Percentiles rank a stretch among this genome's conserved stretches.
These are phyloP conservation scores for Carassius gibelio DNA, from an alignment of 2,113 vertebrate species.

Conservation along the genomic window DNA sequence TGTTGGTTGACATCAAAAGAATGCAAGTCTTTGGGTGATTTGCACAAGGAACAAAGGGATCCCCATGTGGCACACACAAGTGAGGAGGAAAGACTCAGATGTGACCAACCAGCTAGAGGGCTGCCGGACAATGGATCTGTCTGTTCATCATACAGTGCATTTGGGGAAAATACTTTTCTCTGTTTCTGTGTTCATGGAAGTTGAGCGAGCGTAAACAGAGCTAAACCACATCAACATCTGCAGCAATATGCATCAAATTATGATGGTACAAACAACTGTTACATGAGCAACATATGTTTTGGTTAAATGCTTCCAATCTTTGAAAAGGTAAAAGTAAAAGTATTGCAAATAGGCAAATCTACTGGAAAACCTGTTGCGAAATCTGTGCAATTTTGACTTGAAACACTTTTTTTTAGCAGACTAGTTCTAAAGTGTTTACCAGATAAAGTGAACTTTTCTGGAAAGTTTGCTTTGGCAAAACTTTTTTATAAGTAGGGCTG, in stretches of 20 bases:
- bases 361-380: not conserved
- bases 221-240: slow-evolving; percentile 6
- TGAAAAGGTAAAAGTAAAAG: not conserved
- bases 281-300: not conserved
- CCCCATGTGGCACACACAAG: not conserved
- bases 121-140: slow-evolving; percentile 1
- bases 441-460: no score
- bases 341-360: not conserved
- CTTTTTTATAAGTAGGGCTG: not conserved
- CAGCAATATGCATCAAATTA: slow-evolving; percentile 6
- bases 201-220: not conserved
- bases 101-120: not conserved
- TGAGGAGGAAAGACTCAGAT: not conserved
- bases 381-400: not conserved
- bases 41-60: slow-evolving; percentile 12
- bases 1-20: not conserved
- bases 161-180: not conserved
- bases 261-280: not conserved
- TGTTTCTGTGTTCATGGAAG: slow-evolving; percentile 7
- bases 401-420: not conserved
- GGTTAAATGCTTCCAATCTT: not conserved
- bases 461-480: not conserved
- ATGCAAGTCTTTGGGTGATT: not conserved
- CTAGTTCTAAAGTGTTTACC: no score
- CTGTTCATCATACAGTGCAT: not conserved